Conservation (phyloP, 2,888 invertebrate species). For the Isotomurus palustris region DNA sequence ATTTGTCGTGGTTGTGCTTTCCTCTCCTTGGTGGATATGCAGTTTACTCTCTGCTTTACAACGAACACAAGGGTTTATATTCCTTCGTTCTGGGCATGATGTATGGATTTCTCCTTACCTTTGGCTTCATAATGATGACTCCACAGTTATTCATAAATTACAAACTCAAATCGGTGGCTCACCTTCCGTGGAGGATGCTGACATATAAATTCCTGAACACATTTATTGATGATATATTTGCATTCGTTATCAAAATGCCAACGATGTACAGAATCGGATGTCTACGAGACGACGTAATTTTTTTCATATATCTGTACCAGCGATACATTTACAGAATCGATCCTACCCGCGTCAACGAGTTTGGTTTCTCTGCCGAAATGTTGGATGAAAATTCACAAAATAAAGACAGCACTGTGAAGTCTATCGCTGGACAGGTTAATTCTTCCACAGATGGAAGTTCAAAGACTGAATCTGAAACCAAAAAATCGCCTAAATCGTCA, state of each 20-base stretch:
- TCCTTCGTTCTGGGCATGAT: constrained; percentile 94
- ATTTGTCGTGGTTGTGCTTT: constrained; percentile 92
- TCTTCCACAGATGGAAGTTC: background rate
- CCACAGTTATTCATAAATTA: constrained; percentile 99
- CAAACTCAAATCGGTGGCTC: constrained; percentile 97
- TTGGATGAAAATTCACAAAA: constrained; percentile 32
- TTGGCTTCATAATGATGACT: constrained; percentile 99
- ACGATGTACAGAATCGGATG: constrained; percentile 76
- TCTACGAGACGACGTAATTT: constrained; percentile 72
- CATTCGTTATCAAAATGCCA: constrained; percentile 99
- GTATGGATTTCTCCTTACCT: constrained; percentile 95
- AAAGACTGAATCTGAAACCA: constrained; percentile 22
- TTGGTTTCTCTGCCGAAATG: constrained; percentile 74
- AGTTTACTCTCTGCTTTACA: constrained; percentile 87
- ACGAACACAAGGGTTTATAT: constrained; percentile 99
- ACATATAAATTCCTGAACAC: constrained; percentile 99
- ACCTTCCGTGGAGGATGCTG: constrained; percentile 99
- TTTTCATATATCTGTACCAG: constrained; percentile 98
- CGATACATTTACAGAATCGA: constrained; percentile 98
- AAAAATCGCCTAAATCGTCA: background rate
- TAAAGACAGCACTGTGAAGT: too few species aligned
- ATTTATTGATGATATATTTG: constrained; percentile 99
- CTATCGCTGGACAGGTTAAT: background rate
- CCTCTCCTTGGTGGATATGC: constrained; percentile 91
- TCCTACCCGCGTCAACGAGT: constrained; percentile 90